A percentile compares a stretch with the other conserved stretches of the same genome.
phyloP scores from a whole-genome alignment of 2,113 vertebrate genomes.

The Heloderma charlesbogerti region DNA sequence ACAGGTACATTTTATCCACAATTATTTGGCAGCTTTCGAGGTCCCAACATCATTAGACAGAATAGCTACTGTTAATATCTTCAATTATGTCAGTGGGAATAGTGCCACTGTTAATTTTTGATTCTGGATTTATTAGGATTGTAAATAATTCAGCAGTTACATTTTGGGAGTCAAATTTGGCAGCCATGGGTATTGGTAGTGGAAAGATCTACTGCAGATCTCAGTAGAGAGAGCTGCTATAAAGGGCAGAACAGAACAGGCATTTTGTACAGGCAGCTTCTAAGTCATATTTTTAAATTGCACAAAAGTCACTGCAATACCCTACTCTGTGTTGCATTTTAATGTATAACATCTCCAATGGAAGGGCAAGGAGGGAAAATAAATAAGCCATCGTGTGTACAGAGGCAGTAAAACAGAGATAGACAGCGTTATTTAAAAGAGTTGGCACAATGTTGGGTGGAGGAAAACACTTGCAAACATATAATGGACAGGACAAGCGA shows the following conservation, averaged over 20 bases:
- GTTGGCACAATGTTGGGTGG: not conserved
- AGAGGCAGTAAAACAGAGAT: not conserved
- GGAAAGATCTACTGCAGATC: not conserved
- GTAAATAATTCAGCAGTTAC: not conserved
- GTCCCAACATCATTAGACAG: not conserved
- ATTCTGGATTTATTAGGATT: not conserved
- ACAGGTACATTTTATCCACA: not conserved
- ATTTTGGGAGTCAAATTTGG: not conserved
- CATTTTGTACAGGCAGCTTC: not conserved
- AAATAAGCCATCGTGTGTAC: not conserved
- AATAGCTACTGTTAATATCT: not conserved
- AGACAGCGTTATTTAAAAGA: not conserved
- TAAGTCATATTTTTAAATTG: not conserved
- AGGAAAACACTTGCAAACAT: not conserved
- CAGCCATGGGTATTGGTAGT: not conserved
- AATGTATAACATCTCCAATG: not conserved
- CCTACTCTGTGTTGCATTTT: not conserved
- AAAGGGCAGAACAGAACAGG: not conserved
- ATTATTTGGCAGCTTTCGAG: not conserved
- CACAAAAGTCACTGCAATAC: not conserved
- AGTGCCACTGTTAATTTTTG: not conserved
- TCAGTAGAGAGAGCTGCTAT: not conserved
- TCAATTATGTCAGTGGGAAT: not conserved
- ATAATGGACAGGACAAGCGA: not conserved
- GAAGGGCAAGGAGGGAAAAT: not conserved